These are phyloP conservation scores for Siniperca obscura DNA, from an alignment of 2,797 vertebrate genomes.

Conservation along the genomic window DNA sequence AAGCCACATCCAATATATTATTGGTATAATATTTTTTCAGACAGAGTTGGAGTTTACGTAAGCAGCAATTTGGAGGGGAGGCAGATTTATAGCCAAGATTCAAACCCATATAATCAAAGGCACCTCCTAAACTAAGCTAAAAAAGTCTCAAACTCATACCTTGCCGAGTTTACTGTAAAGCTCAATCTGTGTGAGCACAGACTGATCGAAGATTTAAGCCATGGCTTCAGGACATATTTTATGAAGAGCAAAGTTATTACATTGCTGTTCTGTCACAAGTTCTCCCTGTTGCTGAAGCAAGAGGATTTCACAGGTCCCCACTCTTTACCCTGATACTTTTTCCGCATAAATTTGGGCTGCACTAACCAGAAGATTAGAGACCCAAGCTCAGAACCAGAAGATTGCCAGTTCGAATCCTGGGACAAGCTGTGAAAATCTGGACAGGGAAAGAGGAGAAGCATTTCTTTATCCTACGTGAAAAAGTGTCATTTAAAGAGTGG, in stretches of 20 bases:
- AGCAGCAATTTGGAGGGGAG: slow-evolving; percentile 39
- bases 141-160: slow-evolving; percentile 47
- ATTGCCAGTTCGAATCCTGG: slow-evolving; percentile 55
- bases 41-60: slow-evolving; percentile 21
- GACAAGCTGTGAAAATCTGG: slow-evolving; percentile 55
- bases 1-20: slow-evolving; percentile 18
- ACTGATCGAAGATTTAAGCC: slow-evolving; percentile 60
- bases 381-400: slow-evolving; percentile 34
- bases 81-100: slow-evolving; percentile 36
- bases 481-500: slow-evolving; percentile 50
- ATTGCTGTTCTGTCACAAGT: slow-evolving; percentile 54
- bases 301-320: slow-evolving; percentile 53
- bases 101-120: slow-evolving; percentile 43
- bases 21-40: slow-evolving; percentile 16
- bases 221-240: slow-evolving; percentile 59
- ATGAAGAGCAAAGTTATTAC: slow-evolving; percentile 71
- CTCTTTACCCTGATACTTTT: slow-evolving; percentile 53
- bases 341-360: slow-evolving; percentile 44
- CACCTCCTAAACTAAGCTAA: slow-evolving; percentile 41
- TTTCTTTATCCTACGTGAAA: slow-evolving; percentile 57
- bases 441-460: slow-evolving; percentile 30
- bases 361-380: slow-evolving; percentile 61
- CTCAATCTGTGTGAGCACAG: slow-evolving; percentile 48
- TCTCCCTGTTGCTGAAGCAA: slow-evolving; percentile 45
- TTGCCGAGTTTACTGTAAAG: slow-evolving; percentile 50